These are phyloP conservation scores for Sinopyrophorus schimmeli DNA, from an alignment of 2,888 invertebrate species.

Conservation along the genomic window DNA sequence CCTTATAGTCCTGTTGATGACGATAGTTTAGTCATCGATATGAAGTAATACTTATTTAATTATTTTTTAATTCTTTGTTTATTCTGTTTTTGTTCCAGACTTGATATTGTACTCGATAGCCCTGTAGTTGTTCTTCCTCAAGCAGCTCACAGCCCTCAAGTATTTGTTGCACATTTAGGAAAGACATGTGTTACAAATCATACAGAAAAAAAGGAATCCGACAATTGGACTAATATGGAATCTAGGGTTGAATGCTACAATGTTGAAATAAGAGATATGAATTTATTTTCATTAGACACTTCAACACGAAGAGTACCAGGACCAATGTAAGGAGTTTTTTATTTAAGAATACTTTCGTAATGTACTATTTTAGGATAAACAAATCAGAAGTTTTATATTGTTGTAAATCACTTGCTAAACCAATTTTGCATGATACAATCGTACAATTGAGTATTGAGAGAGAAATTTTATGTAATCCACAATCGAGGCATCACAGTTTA, in stretches of 20 bases:
- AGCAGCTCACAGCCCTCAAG: conserved; percentile 74
- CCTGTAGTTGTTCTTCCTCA: conserved; percentile 90
- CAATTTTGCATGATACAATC: conserved; percentile 88
- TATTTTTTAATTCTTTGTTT: conserved; percentile 20
- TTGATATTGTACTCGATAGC: conserved; percentile 83
- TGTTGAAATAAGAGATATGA: conserved; percentile 83
- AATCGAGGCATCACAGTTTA: conserved; percentile 43
- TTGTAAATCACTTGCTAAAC: conserved; percentile 73
- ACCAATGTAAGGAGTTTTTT: conserved; percentile 36
- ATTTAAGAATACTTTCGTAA: conserved; percentile 3
- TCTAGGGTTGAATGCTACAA: conserved; percentile 58
- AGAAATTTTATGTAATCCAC: conserved; percentile 42
- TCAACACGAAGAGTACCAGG: conserved; percentile 53
- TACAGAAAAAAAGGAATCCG: conserved; percentile 41
- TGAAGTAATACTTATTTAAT: conserved; percentile 41
- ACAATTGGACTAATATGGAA: conserved; percentile 38
- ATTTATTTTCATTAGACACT: conserved; percentile 78
- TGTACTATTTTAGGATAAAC: conserved; percentile 55
- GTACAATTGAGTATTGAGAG: conserved; percentile 64
- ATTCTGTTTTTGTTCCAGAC: conserved; percentile 53
- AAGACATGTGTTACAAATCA: conserved; percentile 70
- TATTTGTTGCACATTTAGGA: conserved; percentile 90
- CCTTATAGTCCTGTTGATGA: conserved; percentile 53
- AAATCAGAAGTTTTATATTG: conserved; percentile 72
- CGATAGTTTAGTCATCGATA: conserved; percentile 47